Base-by-base conservation (phyloP, 2,888 invertebrate genomes). In the Selenia dentaria region DNA sequence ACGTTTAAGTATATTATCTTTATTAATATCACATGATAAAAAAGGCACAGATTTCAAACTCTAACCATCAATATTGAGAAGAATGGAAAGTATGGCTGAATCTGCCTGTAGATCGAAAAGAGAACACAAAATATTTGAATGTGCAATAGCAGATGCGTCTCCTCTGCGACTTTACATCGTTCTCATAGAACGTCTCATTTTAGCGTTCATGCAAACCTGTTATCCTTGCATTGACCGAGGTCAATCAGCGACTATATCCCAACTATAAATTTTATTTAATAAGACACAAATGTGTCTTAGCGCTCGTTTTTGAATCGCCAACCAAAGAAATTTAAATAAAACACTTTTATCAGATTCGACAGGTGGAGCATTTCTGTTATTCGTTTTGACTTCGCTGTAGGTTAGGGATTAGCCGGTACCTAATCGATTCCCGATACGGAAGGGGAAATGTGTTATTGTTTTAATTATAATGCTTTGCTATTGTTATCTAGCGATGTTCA, bases 191-290 rank as follows among this genome's bases (percentile, higher is more conserved):
- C 64, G 64, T 54, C 59, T 76, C 72, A 79, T 79, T 79, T 84
- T 74, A 74, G 75, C 81, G 78, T 81, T 67, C 67, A 68, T 71
- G 58, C 68, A 68, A 78, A 75, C 79, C 74, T 69, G 79, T 79
- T 80, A 77, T 79, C 82, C 83, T 80, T 77, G 74, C 77, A 75
- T 62, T 86, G 85, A 81, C 83, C 83, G 81, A 82, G 89, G 87
- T 89, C 90, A 88, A 88, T 89, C 88, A 87, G 84, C 72, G 70
- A 80, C 82, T 81, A 86, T 85, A 81, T 74, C 70, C 83, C 71
- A 83, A 81, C 89, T 87, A 90, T 90, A 90, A 89, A 90, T 90
- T 90, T 89, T 79, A 83, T 89, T 90, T 90, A 90, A 90, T 90
- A 89, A 89, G 90, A 90, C 90, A 90, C 89, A 90, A 90, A 87